Base-by-base conservation (phyloP, 1,140 invertebrate genomes). In the Neoseiulus cucumeris region DNA sequence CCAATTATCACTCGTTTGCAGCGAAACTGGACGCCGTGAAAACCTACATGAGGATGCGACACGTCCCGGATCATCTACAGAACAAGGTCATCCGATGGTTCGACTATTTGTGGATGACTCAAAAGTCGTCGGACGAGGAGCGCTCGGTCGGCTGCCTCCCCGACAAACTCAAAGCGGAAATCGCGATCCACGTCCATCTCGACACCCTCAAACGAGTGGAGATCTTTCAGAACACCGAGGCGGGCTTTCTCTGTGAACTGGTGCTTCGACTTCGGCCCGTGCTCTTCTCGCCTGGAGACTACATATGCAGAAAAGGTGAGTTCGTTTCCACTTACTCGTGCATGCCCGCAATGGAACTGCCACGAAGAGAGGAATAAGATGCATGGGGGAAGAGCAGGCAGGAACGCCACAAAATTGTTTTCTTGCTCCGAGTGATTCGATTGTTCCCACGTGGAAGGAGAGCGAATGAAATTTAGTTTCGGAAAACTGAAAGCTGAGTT, bases 81-180 rank as follows among this genome's bases (percentile, higher is more conserved):
- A 89, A 93, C 70, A 94, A 96, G 77, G 94, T 98, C 64, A 97
- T 97, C 76, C 92, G 93, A 76, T 98, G 93, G 93, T 97, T 98
- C 76, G 93, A 97, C 79, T 97, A 98, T 76, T 82, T 97, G 68
- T 97, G 94, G 93, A 83, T 96, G 68, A 95, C 91, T 67, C 92
- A 98, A 80, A 97, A 96, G 77, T 95, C 91, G 74, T 93, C 91
- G 0, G 92, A 97, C 75, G 93, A 98, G 75, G 92, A 98, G 75
- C 87, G 86, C 76, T 88, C 89, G 59, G 89, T 94, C 67, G 89
- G 87, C 72, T 93, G 90, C 80, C 82, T 94, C 72, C 90, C 90
- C 79, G 92, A 97, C 78, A 96, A 96, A 79, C 80, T 97, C 69
- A 97, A 96, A 79, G 92, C 92, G 42, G 94, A 98, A 80, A 97